Base-by-base conservation (phyloP, 2,888 invertebrate species). In the Diadegma fenestrale region DNA sequence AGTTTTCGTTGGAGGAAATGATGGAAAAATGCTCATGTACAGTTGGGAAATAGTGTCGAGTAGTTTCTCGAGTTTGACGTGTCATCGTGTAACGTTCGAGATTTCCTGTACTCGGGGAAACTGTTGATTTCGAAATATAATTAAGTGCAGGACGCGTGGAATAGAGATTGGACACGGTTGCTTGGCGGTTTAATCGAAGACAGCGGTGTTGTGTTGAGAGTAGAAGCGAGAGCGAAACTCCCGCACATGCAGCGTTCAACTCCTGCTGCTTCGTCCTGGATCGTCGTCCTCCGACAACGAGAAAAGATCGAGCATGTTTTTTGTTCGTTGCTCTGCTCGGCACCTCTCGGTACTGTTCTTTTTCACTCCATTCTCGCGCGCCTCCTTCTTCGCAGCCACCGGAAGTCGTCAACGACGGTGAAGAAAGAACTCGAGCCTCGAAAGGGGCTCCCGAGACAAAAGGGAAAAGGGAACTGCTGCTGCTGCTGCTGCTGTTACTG, bases 351-450 rank as follows among this genome's bases (percentile, higher is more conserved):
- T 17, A 41, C 48, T 12, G 30, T 45, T 26, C 30, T 26, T 12
- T 43, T 41, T 17, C 22, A 7, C 41, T 61, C 30, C 19, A 33
- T 45, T 48, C 30, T 4, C 41, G 78, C 58, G 58, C 7, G 37
- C 37, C 37, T 84, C 63, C 78, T 78, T 51, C 26, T 78, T 77
- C 54, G 51, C 64, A 33, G 68, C 72, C 73, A 73, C 85, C 81
- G 85, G 85, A 85, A 85, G 85, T 73, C 85, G 78, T 51, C 78
- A 85, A 78, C 75, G 78, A 26, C 63, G 61, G 37, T 48, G 45
- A 78, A 81, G 75, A 85, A 81, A 78, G 69, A 81, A 66, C 61
- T 66, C 71, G 33, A n/a, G n/a, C 45, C 33, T 66, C 64, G 64
- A 37, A 19, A 58, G 72, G 30, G 64, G 58, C 26, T 12, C 30